Evolutionary conservation across 2,113 vertebrate species (phyloP).

Genomic region (Ceuthmochares aereus): DNA sequence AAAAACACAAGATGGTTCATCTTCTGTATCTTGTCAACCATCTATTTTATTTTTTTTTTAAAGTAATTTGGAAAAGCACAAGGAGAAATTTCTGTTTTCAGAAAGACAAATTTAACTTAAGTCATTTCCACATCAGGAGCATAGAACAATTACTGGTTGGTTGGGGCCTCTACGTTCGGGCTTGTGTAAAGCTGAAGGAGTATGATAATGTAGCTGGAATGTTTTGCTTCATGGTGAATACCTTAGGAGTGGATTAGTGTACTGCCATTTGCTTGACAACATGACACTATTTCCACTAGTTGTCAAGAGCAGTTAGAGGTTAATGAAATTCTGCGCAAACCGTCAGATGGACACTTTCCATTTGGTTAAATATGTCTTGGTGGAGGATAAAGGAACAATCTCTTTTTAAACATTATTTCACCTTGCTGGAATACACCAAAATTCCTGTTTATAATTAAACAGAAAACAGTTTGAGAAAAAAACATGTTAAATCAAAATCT

Average conservation of each 20-base stretch:
- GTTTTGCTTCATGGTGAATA: not conserved
- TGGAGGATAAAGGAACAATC: not conserved
- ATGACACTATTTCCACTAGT: not conserved
- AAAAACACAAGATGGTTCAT: not conserved
- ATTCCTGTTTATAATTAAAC: not conserved
- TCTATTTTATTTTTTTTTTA: not conserved
- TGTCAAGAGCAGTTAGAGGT: not conserved
- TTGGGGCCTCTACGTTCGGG: not conserved
- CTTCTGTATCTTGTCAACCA: not conserved
- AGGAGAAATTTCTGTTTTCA: not conserved
- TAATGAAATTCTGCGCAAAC: not conserved
- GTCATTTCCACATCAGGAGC: not conserved
- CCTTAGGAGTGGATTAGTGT: not conserved
- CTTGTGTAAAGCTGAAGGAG: fast-evolving
- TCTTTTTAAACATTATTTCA: not conserved
- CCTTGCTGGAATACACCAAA: not conserved
- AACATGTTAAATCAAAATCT: not conserved
- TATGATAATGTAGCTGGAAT: not conserved
- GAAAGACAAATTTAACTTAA: not conserved
- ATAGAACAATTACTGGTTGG: not conserved
- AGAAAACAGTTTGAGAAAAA: not conserved
- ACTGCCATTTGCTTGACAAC: not conserved
- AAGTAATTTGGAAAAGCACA: not conserved
- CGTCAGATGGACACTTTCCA: not conserved
- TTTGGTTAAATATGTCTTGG: not conserved